phyloP scores from a whole-genome alignment of 1,140 invertebrate genomes.

The Psix sp. region DNA sequence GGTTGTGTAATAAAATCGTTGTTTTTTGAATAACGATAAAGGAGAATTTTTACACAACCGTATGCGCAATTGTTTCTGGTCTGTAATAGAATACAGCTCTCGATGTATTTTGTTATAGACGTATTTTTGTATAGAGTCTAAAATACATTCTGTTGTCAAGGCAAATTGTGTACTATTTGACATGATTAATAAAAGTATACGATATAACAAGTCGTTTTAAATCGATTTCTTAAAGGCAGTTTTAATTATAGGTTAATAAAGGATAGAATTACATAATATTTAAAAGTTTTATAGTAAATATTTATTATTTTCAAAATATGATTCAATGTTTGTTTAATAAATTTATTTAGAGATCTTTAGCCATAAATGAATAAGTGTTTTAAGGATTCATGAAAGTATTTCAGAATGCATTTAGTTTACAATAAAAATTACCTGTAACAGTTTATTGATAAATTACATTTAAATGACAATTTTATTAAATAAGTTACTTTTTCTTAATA shows the following conservation, averaged over 20 bases:
- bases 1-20: slow-evolving; percentile 36
- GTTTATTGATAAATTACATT: too few relatives aligned
- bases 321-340: too few relatives aligned
- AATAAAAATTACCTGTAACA: too few relatives aligned
- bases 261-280: too few relatives aligned
- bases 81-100: slow-evolving; percentile 41
- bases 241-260: too few relatives aligned
- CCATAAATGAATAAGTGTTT: too few relatives aligned
- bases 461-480: not conserved
- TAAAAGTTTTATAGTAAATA: too few relatives aligned
- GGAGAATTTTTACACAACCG: slow-evolving; percentile 36
- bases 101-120: slow-evolving; percentile 49
- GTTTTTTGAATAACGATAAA: slow-evolving; percentile 1
- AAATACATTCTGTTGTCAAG: slow-evolving; percentile 52
- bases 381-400: too few relatives aligned
- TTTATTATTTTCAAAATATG: too few relatives aligned
- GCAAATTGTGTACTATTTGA: slow-evolving; percentile 53
- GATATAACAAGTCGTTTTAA: slow-evolving; percentile 14
- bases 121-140: slow-evolving; percentile 51
- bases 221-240: slow-evolving; percentile 1
- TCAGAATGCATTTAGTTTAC: too few relatives aligned
- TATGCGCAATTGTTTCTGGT: slow-evolving; percentile 46
- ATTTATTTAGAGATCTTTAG: too few relatives aligned
- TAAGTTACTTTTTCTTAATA: not conserved
- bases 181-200: slow-evolving; percentile 55